These are phyloP conservation scores for Crenichthys baileyi DNA, from an alignment of 2,797 vertebrate genomes.

Conservation along the genomic window DNA sequence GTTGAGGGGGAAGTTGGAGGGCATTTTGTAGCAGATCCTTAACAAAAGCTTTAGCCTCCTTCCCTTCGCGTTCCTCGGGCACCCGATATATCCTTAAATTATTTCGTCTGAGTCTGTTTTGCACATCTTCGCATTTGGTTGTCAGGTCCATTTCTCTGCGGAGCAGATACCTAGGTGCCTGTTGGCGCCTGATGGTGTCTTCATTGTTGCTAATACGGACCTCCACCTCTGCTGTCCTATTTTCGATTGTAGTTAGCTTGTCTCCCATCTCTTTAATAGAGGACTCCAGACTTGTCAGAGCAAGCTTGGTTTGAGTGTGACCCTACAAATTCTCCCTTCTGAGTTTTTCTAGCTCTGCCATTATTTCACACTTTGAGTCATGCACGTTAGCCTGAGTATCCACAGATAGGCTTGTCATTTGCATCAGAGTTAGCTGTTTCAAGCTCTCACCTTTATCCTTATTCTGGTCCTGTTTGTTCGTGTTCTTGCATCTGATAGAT, in stretches of 20 bases:
- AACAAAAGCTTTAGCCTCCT: background rate
- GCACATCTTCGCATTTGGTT: background rate
- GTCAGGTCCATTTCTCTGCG: background rate
- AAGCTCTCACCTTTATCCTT: background rate
- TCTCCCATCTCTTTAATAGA: background rate
- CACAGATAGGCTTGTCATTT: background rate
- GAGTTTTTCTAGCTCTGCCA: background rate
- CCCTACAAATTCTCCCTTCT: background rate
- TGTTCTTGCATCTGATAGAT: background rate
- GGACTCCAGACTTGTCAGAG: background rate
- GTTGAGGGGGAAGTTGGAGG: background rate
- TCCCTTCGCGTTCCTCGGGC: background rate
- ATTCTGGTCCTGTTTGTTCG: background rate
- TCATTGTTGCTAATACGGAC: background rate
- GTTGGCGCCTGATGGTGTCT: background rate
- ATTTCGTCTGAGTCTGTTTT: too few species aligned
- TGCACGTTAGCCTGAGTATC: background rate
- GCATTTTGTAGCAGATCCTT: background rate
- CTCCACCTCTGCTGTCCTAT: background rate
- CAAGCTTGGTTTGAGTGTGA: background rate
- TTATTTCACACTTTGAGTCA: background rate
- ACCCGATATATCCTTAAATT: too few species aligned
- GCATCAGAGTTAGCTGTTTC: background rate
- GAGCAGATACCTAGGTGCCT: background rate
- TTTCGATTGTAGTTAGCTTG: background rate